Evolutionary conservation across 2,888 invertebrate genomes (phyloP), one percentile per base, ranked within the genome.

Genomic region (Pycnomerus fuliginosus): DNA sequence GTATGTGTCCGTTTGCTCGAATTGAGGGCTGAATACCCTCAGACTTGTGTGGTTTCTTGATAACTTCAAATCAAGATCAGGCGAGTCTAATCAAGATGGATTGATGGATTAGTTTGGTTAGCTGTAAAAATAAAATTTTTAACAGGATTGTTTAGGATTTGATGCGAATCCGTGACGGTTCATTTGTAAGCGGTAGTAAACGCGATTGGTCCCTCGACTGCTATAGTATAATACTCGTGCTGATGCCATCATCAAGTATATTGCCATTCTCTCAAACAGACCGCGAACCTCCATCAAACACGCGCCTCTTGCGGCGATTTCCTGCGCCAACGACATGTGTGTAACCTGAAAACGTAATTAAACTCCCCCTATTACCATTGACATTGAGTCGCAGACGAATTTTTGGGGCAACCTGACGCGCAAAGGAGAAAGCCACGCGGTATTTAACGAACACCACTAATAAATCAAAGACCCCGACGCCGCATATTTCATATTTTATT

Each of bases 201-300:
- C 62, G 53, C 64, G 66, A 72, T 71, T 67, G 70, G 68, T 72
- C 73, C 72, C 72, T 56, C 54, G 64, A 62, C 69, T 66, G 68
- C 67, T 64, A 65, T 73, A 67, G 63, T 64, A 65, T 72, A 72
- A 73, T 73, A 67, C 65, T 59, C 55, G 55, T 56, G 58, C 60
- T 65, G 68, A 69, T 69, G 62, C 62, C 64, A 61, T 65, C 71
- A 70, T 72, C 71, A 72, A 71, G 65, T 71, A 71, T 72, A 72
- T 72, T 71, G 69, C 70, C 60, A 61, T 61, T 64, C 68, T 68
- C 66, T 63, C 64, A 67, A 67, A 67, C 67, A 67, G 65, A 67
- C 70, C 69, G 65, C 68, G 63, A 64, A 65, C 61, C 62, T 54
- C 44, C 61, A 57, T 58, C 62, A 56, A 60, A 60, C 57, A 57